Conservation (phyloP, 2,888 invertebrate genomes). For the Mimachlamys varia region DNA sequence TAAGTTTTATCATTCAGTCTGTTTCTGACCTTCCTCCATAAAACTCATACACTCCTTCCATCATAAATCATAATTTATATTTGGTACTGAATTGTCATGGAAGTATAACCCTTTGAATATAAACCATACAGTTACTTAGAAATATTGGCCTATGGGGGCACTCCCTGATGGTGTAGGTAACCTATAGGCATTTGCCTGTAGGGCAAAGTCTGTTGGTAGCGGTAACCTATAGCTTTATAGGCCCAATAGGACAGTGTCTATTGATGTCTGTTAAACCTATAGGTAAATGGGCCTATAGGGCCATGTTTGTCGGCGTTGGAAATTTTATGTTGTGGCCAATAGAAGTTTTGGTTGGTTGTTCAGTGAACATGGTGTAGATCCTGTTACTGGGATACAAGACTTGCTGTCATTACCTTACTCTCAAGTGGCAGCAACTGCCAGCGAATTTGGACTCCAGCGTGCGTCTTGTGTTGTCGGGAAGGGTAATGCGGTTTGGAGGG, state of each 20-base stretch:
- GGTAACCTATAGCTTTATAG: neutral
- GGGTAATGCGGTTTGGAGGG: constrained; percentile 18
- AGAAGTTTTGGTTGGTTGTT: neutral
- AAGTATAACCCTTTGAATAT: too few relatives aligned
- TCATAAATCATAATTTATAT: too few relatives aligned
- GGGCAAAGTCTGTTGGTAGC: neutral
- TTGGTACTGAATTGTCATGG: too few relatives aligned
- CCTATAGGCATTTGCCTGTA: neutral
- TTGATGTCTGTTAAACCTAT: neutral
- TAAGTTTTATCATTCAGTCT: too few relatives aligned
- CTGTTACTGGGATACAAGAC: neutral
- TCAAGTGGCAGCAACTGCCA: constrained; percentile 31
- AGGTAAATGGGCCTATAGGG: neutral
- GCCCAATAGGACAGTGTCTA: neutral
- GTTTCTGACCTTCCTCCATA: too few relatives aligned
- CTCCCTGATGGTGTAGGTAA: neutral
- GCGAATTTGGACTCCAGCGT: neutral
- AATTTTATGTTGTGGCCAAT: too few relatives aligned
- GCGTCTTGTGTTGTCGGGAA: constrained; percentile 16
- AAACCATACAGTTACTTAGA: too few relatives aligned
- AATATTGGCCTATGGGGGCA: neutral
- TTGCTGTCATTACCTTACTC: neutral
- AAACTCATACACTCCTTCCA: too few relatives aligned
- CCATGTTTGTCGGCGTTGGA: too few relatives aligned
- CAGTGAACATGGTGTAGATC: neutral